A percentile compares a stretch with the other conserved stretches of the same genome.
Conservation (phyloP, 2,113 vertebrate genomes). For the Tinamus guttatus region DNA sequence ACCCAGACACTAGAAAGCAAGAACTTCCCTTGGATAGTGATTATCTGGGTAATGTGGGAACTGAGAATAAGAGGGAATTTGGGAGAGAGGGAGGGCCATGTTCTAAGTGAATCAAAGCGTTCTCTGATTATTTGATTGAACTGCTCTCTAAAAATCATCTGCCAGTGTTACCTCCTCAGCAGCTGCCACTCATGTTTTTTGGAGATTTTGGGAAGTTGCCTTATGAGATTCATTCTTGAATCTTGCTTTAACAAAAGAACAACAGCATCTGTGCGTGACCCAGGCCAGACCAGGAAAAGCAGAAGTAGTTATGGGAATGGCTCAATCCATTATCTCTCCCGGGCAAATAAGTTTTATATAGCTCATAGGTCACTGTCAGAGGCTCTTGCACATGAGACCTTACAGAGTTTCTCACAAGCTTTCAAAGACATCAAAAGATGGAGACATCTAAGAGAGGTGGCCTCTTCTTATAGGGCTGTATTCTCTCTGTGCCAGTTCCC, state of each 20-base stretch:
- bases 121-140: background rate
- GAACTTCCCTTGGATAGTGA: background rate
- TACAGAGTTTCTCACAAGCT: background rate
- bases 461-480: background rate
- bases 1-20: background rate
- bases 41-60: background rate
- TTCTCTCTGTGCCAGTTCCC: background rate
- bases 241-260: background rate
- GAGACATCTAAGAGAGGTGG: background rate
- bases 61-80: background rate
- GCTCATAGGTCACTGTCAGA: background rate
- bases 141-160: background rate
- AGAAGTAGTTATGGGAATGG: background rate
- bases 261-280: background rate
- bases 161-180: background rate
- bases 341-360: background rate
- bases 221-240: background rate
- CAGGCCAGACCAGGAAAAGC: background rate
- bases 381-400: background rate
- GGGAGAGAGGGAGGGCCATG: background rate
- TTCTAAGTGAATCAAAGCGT: slow-evolving; percentile 1
- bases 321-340: background rate
- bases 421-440: background rate
- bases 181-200: background rate
- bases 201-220: background rate